A percentile compares a stretch with the other conserved stretches of the same genome.
These are phyloP conservation scores for Pithys albifrons DNA, from an alignment of 2,113 vertebrate species.

Conservation along the genomic window DNA sequence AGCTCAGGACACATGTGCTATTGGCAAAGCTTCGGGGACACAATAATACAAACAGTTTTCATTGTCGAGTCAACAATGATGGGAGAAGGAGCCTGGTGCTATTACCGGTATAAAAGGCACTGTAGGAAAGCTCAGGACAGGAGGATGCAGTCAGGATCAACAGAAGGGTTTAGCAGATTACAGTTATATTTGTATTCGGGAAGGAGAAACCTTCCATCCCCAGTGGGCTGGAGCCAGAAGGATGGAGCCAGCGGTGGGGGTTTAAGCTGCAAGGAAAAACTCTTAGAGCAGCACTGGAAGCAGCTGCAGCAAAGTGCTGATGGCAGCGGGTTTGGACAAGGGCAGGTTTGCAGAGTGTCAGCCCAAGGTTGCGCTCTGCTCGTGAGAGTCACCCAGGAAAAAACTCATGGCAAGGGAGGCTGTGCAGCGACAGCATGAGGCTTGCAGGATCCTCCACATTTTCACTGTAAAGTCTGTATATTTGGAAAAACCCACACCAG, in stretches of 20 bases:
- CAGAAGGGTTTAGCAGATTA: slow-evolving; percentile 42
- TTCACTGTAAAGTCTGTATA: neutral
- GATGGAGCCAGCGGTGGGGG: neutral
- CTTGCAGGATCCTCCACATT: neutral
- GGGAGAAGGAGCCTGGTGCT: slow-evolving; percentile 67
- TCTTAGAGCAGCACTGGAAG: neutral
- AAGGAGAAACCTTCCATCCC: slow-evolving; percentile 56
- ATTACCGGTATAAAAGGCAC: slow-evolving; percentile 50
- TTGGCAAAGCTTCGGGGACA: slow-evolving; percentile 72
- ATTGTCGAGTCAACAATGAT: slow-evolving; percentile 73
- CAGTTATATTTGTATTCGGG: slow-evolving; percentile 44
- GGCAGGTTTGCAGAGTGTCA: neutral
- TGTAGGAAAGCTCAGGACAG: slow-evolving; percentile 49
- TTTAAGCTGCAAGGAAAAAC: slow-evolving; percentile 3
- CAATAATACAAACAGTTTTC: slow-evolving; percentile 75
- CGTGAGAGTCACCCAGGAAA: neutral
- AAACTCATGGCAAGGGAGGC: neutral
- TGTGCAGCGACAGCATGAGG: accelerated
- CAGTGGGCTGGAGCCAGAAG: slow-evolving; percentile 42
- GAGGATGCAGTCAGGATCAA: slow-evolving; percentile 64
- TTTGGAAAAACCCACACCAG: neutral
- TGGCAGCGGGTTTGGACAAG: neutral
- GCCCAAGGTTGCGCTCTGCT: neutral
- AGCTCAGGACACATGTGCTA: slow-evolving; percentile 80
- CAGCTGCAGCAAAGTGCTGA: slow-evolving; percentile 39